Evolutionary conservation across 2,113 vertebrate species (phyloP), one percentile per base, ranked within the genome.

Genomic region (Mola mola): DNA sequence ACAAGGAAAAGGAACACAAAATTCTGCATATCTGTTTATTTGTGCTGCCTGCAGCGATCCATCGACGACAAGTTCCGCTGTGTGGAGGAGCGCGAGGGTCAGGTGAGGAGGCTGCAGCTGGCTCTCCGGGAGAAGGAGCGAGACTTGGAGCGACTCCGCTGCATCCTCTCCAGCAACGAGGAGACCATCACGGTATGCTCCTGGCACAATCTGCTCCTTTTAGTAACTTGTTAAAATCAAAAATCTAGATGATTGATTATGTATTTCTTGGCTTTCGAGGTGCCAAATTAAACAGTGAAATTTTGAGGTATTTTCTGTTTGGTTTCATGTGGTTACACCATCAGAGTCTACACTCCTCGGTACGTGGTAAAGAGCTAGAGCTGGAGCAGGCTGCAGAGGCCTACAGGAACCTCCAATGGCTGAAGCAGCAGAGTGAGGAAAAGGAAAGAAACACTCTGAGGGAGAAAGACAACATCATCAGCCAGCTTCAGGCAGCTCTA

Each of bases 41-140:
- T 12, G 68, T 4, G 78, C 65, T 68, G 13, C 26, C 68, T 68
- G 16, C 87, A 99, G 97, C 84, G 81, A 68, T 93, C 95, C 0
- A 93, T 98, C 0, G 95, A 97, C 66, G 96, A 96, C 28, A 98
- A 97, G 86, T 98, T 95, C 81, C 87, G 50, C 67, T 91, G 93
- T 49, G 86, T 98, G 66, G 95, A 98, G 85, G 93, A 96, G 62
- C 96, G 93, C 29, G 96, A 99, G 49, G 90, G 85, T 7, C 95
- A 98, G 72, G 85, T 95, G 46, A 93, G 90, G 6, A 91, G 89
- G 44, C 92, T 99, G 10, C 95, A 79, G 17, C 85, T 93, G 31
- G 91, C 93, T 0, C 22, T 95, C 31, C 87, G 95, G 43, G 96
- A 97, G 70, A 93, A 84, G 51, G 93, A 96, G 17, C 76, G 85